These are phyloP conservation scores for Eristalinus aeneus DNA, from an alignment of 2,888 invertebrate species.

Conservation along the genomic window DNA sequence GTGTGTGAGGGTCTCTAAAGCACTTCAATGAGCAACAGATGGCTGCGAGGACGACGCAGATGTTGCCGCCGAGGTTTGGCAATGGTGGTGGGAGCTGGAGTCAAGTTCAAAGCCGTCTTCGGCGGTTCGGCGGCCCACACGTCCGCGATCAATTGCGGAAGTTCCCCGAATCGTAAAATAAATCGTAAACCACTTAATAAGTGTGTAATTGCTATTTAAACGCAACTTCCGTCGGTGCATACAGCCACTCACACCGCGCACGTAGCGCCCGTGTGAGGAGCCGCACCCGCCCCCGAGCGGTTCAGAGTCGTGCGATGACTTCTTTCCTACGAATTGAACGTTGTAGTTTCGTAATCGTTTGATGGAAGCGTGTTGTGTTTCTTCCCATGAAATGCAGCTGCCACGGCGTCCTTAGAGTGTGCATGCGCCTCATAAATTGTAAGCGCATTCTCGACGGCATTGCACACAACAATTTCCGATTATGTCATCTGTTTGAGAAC, in stretches of 20 bases:
- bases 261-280: not conserved
- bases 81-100: no score
- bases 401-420: constrained; percentile 9
- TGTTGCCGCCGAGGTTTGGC: not conserved
- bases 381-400: constrained; percentile 26
- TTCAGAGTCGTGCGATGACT: constrained; percentile 9
- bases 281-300: not conserved
- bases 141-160: constrained; percentile 19
- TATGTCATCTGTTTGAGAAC: constrained; percentile 48
- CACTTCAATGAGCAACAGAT: not conserved
- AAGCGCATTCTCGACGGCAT: constrained; percentile 26
- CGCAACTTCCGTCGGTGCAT: constrained; percentile 22
- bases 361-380: not conserved
- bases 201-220: constrained; percentile 29
- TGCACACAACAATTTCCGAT: constrained; percentile 54
- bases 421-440: constrained; percentile 22
- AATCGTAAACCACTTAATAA: constrained; percentile 19
- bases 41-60: not conserved
- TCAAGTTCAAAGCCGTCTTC: constrained; percentile 22
- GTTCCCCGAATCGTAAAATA: constrained; percentile 26
- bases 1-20: not conserved
- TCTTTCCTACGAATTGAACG: not conserved
- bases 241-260: not conserved
- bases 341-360: no score
- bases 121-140: constrained; percentile 1